phyloP scores from a whole-genome alignment of 2,888 invertebrate species.

The Operophtera brumata region DNA sequence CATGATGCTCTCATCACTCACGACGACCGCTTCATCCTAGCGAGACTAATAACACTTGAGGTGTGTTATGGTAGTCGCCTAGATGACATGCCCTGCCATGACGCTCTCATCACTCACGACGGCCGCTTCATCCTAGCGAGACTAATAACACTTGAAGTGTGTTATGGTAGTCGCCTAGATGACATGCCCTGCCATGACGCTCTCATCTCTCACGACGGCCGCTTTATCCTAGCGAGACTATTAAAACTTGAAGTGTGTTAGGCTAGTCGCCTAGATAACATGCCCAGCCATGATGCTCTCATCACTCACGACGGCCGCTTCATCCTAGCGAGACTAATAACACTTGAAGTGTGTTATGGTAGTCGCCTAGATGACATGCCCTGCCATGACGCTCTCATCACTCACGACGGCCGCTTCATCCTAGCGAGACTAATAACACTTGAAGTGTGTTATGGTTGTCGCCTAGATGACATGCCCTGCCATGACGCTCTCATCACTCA shows the following conservation, averaged over 20 bases:
- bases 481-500: not conserved
- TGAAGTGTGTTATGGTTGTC: not conserved
- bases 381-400: not conserved
- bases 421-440: not conserved
- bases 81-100: not conserved
- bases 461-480: not conserved
- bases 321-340: not conserved
- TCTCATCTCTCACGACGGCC: not conserved
- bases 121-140: not conserved
- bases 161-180: not conserved
- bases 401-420: not conserved
- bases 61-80: not conserved
- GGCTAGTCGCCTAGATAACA: not conserved
- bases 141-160: too few species aligned
- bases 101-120: not conserved
- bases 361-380: not conserved
- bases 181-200: not conserved
- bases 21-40: not conserved
- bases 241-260: not conserved
- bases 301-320: not conserved
- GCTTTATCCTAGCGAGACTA: not conserved
- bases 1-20: not conserved
- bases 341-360: too few species aligned
- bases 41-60: too few species aligned
- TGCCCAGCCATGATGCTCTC: not conserved